Evolutionary conservation across 1,140 invertebrate species (phyloP), one percentile per base, ranked within the genome.

Genomic region (Drosophila lacertosa): DNA sequence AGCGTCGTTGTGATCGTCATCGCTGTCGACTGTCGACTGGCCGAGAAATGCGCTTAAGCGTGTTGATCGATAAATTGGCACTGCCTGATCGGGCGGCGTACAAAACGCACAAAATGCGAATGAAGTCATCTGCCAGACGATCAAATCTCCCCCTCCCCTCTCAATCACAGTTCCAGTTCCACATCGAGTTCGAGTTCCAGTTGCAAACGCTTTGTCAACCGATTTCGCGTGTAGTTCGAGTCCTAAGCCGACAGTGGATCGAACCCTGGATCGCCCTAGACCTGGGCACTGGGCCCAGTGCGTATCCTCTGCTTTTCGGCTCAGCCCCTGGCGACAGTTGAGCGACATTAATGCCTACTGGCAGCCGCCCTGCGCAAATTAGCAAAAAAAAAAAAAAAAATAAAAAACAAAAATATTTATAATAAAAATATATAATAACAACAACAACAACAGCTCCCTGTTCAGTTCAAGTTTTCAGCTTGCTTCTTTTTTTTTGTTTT

Each of bases 1-100:
- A 68, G 55, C 65, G 37, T 60, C 53, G 42, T 42, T 55, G 45
- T 48, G 45, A 57, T 66, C 54, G 74, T 37, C 50, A 40, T 26
- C 42, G 32, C 62, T 69, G 62, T 59, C 51, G 51, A 57, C 62
- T 69, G 62, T 59, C 51, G 51, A 57, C 53, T 65, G 62, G 24
- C 40, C 45, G 70, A 68, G 77, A 82, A 83, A 83, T 84, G 80
- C 80, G 81, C 80, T 84, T 84, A 84, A 84, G 80, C 80, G 81
- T 84, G 80, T 84, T 84, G 80, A 84, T 84, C 80, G 80, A 84
- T 84, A 84, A 84, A 84, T 84, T 84, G 81, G 81, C 80, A 86
- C 47, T 50, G 73, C 29, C n/a, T n/a, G 57, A 69, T 51, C 51
- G 13, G 13, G 26, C 55, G 37, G 57, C 32, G 32, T 51, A 83